Conservation (phyloP, 2,113 vertebrate genomes). For the Mesoclemmys tuberculata region DNA sequence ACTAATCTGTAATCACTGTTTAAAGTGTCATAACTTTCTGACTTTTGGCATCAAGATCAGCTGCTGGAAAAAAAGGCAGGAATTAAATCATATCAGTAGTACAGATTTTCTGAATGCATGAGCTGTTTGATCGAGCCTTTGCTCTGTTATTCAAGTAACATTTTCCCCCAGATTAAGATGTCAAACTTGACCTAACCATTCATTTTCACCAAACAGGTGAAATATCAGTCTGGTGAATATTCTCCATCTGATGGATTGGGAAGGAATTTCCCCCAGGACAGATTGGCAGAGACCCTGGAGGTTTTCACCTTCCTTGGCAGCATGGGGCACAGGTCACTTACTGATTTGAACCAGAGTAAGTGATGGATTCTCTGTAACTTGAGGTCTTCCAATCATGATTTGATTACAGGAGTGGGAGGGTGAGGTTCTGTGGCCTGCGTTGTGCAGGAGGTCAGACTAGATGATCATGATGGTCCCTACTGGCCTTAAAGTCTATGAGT, state of each 20-base stretch:
- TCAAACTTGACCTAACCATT: not conserved
- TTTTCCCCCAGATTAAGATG: not conserved
- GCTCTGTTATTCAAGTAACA: not conserved
- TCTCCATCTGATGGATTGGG: no score
- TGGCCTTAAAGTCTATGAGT: not conserved
- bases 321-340: not conserved
- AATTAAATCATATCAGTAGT: not conserved
- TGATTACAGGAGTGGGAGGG: no score
- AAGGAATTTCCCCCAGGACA: not conserved
- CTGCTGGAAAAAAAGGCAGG: not conserved
- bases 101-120: accelerated
- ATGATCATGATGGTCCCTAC: not conserved
- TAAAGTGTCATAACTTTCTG: not conserved
- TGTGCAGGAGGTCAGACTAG: not conserved
- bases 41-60: not conserved
- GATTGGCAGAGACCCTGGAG: not conserved
- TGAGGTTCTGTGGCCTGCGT: not conserved
- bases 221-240: no score
- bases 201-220: not conserved
- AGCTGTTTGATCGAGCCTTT: not conserved
- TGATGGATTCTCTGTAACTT: not conserved
- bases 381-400: not conserved
- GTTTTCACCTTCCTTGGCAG: not conserved
- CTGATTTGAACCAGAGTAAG: not conserved
- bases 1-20: not conserved